Percentiles rank a stretch among this genome's conserved stretches.
These are phyloP conservation scores for Poecilia gillii DNA, from an alignment of 2,797 vertebrate species.

Conservation along the genomic window DNA sequence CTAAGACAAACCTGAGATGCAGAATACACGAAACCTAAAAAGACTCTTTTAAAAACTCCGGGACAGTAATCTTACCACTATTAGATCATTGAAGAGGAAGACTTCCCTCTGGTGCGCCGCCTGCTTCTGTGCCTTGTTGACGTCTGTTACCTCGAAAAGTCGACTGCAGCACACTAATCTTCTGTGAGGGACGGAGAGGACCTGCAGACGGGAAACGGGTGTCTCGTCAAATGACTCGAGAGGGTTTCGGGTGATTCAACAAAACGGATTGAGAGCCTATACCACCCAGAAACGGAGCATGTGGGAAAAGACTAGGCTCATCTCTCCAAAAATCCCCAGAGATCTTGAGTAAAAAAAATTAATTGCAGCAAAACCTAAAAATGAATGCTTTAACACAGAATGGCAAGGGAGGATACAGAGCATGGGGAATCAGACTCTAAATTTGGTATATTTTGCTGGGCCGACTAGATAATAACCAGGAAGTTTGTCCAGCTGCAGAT, in stretches of 20 bases:
- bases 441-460: background rate
- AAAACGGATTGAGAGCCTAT: constrained; percentile 1
- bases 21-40: background rate
- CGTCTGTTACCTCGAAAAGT: constrained; percentile 95
- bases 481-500: constrained; percentile 2
- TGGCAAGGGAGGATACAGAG: background rate
- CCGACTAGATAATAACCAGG: background rate
- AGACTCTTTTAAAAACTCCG: background rate
- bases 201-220: constrained; percentile 73
- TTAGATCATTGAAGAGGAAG: constrained; percentile 98
- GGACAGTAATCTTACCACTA: constrained; percentile 84
- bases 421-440: background rate
- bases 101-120: constrained; percentile 98
- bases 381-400: background rate
- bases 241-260: background rate
- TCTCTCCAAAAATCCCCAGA: background rate
- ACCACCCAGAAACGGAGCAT: background rate
- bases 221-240: background rate
- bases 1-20: background rate
- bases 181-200: constrained; percentile 95
- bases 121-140: constrained; percentile 97
- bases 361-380: constrained; percentile 13
- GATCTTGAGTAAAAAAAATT: constrained; percentile 1
- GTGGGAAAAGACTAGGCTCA: background rate
- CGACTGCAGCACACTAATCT: constrained; percentile 98